phyloP scores from a whole-genome alignment of 2,797 vertebrate species.

The Takifugu ocellatus region DNA sequence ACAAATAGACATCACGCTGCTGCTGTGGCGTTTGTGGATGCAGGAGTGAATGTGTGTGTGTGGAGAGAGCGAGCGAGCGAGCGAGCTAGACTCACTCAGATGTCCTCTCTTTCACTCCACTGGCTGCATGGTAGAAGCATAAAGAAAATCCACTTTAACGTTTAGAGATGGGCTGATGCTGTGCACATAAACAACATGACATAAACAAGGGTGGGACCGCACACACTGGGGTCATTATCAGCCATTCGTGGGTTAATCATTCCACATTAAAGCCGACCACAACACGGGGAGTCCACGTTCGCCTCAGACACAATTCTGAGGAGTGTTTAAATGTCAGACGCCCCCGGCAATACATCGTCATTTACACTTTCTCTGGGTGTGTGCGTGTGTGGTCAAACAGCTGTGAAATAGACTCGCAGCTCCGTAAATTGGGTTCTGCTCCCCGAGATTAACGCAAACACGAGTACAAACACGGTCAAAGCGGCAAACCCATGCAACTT shows the following conservation, averaged over 20 bases:
- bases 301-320: slow-evolving; percentile 31
- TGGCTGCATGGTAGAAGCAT: background rate
- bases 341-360: slow-evolving; percentile 49
- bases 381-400: slow-evolving; percentile 57
- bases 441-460: slow-evolving; percentile 59
- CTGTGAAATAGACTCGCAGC: slow-evolving; percentile 63
- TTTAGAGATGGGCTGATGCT: background rate
- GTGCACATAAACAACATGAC: too few species aligned
- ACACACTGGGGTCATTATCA: background rate
- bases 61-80: background rate
- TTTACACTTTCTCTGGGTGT: slow-evolving; percentile 41
- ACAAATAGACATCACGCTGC: slow-evolving; percentile 21
- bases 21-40: slow-evolving; percentile 22
- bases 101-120: slow-evolving; percentile 47
- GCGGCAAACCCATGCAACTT: slow-evolving; percentile 48
- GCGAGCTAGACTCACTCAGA: slow-evolving; percentile 1
- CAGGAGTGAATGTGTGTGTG: slow-evolving; percentile 27
- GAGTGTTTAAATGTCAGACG: slow-evolving; percentile 64
- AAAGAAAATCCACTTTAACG: background rate
- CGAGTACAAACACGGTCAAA: slow-evolving; percentile 60
- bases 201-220: background rate
- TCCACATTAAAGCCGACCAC: too few species aligned
- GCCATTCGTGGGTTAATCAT: too few species aligned
- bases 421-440: slow-evolving; percentile 66
- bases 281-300: background rate